These are phyloP conservation scores for Apotomis turbidana DNA, from an alignment of 2,888 invertebrate genomes.

Conservation along the genomic window DNA sequence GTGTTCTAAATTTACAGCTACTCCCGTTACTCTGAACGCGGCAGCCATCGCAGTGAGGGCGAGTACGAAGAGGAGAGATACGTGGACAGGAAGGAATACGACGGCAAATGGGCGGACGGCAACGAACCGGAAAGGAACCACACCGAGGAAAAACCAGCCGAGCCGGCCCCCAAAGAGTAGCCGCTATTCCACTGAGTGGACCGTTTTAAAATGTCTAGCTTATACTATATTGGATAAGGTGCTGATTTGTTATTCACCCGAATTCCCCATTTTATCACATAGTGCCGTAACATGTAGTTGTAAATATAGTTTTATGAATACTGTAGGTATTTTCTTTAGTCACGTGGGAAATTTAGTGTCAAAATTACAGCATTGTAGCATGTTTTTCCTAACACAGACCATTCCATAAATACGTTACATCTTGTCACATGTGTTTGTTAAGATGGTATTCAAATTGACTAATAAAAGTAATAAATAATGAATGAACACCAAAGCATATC, in stretches of 20 bases:
- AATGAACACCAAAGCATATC: background rate
- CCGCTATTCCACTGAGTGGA: conserved; percentile 24
- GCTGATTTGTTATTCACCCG: conserved; percentile 38
- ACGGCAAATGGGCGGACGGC: conserved; percentile 87
- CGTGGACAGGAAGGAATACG: conserved; percentile 86
- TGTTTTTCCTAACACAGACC: conserved; percentile 14
- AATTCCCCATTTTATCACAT: conserved; percentile 24
- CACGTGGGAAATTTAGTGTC: conserved; percentile 1
- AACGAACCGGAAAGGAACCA: conserved; percentile 74
- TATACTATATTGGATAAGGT: conserved; percentile 41
- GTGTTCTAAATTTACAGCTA: conserved; percentile 57
- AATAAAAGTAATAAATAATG: conserved; percentile 38
- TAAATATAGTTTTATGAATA: conserved; percentile 46
- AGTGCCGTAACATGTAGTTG: conserved; percentile 42
- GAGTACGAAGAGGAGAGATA: conserved; percentile 82
- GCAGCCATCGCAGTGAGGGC: conserved; percentile 79
- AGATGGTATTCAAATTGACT: conserved; percentile 25
- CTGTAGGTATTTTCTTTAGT: conserved; percentile 34
- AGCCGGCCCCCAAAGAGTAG: conserved; percentile 62
- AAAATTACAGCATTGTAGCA: conserved; percentile 30
- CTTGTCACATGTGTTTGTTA: conserved; percentile 33
- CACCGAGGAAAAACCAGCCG: conserved; percentile 70
- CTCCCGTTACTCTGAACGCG: conserved; percentile 76
- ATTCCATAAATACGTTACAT: conserved; percentile 37
- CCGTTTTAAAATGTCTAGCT: conserved; percentile 15